Conservation (phyloP, 2,113 vertebrate genomes). For the Nansenia antarctica region DNA sequence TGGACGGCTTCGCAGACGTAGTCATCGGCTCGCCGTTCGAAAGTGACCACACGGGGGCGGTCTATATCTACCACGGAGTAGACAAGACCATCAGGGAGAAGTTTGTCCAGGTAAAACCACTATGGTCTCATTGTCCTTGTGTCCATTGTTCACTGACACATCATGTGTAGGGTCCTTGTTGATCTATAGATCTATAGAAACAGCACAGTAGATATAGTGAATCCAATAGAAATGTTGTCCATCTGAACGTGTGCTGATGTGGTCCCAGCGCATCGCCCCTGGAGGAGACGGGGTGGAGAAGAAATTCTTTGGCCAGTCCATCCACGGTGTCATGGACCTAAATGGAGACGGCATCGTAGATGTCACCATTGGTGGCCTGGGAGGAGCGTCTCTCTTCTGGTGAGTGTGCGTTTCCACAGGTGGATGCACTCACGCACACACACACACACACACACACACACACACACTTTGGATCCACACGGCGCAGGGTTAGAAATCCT, state of each 20-base stretch:
- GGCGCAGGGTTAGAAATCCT: not conserved
- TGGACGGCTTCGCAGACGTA: constrained; percentile 89
- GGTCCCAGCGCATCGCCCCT: constrained; percentile 85
- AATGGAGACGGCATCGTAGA: constrained; percentile 92
- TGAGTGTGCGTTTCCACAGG: constrained; percentile 55
- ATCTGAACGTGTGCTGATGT: constrained; percentile 20
- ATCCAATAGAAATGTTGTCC: constrained; percentile 5
- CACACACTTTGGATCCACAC: not conserved
- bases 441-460: constrained; percentile 3
- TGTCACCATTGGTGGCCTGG: constrained; percentile 93
- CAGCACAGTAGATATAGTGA: not conserved
- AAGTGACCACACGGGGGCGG: constrained; percentile 90
- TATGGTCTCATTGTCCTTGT: not conserved
- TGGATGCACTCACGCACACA: constrained; percentile 8
- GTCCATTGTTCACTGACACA: no score
- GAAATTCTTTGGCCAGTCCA: constrained; percentile 97
- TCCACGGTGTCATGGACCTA: constrained; percentile 95
- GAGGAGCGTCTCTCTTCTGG: constrained; percentile 95
- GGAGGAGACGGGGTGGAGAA: constrained; percentile 88
- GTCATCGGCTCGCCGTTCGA: constrained; percentile 93
- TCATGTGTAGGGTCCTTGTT: no score
- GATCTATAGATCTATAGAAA: not conserved
- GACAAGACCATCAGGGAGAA: constrained; percentile 78
- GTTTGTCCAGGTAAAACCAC: constrained; percentile 81
- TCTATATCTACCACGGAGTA: constrained; percentile 90